These are phyloP conservation scores for Manis pentadactyla DNA, from an alignment of 2,797 vertebrate genomes.

Conservation along the genomic window DNA sequence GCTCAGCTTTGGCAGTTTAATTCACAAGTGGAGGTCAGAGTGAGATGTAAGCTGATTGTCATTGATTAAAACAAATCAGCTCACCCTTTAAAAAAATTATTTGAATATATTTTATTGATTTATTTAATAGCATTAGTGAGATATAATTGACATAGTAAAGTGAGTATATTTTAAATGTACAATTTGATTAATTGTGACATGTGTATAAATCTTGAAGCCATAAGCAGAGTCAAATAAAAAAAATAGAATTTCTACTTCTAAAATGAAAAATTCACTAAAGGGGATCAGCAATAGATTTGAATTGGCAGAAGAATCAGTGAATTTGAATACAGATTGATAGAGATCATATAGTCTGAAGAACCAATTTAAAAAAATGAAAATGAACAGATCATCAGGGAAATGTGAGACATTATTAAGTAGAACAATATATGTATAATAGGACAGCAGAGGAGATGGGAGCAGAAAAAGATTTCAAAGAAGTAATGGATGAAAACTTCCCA, in stretches of 20 bases:
- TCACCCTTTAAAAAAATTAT: neutral
- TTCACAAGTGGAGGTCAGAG: neutral
- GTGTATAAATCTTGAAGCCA: neutral
- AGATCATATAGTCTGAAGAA: neutral
- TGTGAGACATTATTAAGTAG: neutral
- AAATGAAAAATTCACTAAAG: neutral
- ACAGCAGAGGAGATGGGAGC: neutral
- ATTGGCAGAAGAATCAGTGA: neutral
- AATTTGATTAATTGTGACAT: neutral
- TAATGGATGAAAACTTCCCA: neutral
- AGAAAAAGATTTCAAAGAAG: neutral
- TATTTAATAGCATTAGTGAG: neutral
- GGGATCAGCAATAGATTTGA: neutral
- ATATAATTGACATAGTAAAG: neutral
- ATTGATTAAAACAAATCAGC: neutral
- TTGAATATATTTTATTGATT: neutral
- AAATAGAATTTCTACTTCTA: neutral
- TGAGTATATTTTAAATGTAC: neutral
- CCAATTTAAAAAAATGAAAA: neutral
- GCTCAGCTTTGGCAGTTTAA: neutral
- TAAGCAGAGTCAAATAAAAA: neutral
- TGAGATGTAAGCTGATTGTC: neutral
- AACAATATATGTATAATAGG: neutral
- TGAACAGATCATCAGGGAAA: neutral
- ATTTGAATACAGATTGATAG: neutral